Percentiles rank a stretch among this genome's conserved stretches.
Evolutionary conservation across 2,888 invertebrate species (phyloP).

Genomic region (Phengaris arion): DNA sequence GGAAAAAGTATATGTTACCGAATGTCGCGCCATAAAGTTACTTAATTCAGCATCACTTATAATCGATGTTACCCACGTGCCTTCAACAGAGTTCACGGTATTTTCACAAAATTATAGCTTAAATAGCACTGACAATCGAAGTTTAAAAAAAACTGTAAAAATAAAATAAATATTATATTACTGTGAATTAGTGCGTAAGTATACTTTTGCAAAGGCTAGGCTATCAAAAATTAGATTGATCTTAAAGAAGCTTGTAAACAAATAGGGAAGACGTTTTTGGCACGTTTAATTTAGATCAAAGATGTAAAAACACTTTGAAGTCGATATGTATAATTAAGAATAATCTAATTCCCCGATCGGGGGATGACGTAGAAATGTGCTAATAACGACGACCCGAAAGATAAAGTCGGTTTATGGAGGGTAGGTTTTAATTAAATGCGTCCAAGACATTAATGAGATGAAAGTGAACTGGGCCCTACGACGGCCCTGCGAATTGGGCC

Average conservation of each 20-base stretch:
- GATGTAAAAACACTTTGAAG: slow-evolving; percentile 4
- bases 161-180: too few relatives aligned
- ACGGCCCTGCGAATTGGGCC: background rate
- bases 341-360: slow-evolving; percentile 33
- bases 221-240: background rate
- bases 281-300: background rate
- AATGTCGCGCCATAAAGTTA: too few relatives aligned
- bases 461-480: slow-evolving; percentile 60
- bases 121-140: too few relatives aligned
- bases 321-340: slow-evolving; percentile 5
- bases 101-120: too few relatives aligned
- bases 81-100: too few relatives aligned
- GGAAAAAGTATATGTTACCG: too few relatives aligned
- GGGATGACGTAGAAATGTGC: slow-evolving; percentile 54
- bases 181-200: too few relatives aligned
- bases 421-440: slow-evolving; percentile 78
- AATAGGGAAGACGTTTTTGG: background rate
- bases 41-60: too few relatives aligned
- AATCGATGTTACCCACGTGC: too few relatives aligned
- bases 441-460: slow-evolving; percentile 73
- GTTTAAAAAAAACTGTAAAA: too few relatives aligned
- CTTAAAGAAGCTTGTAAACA: background rate
- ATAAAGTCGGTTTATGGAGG: slow-evolving; percentile 61
- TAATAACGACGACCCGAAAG: slow-evolving; percentile 69
- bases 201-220: too few relatives aligned